Evolutionary conservation across 2,888 invertebrate species (phyloP), one percentile per base, ranked within the genome.

Genomic region (Gastracanthus pulcherrimus): DNA sequence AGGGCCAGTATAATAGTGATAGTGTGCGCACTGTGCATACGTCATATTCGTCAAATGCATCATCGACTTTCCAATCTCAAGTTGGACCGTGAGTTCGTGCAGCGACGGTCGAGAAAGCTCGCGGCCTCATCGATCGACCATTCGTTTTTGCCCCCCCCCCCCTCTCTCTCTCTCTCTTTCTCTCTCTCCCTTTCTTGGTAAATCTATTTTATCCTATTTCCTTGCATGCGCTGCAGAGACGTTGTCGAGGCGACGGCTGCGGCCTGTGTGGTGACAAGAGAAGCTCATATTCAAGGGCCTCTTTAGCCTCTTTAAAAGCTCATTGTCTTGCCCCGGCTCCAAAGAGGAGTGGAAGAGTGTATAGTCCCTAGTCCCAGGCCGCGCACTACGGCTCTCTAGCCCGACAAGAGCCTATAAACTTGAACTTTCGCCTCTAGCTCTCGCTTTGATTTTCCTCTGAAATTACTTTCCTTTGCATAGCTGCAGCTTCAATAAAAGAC

Each of bases 231-330:
- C 23, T 26, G 55, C 23, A 29, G 51, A 51, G 51, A 29, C 16
- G 58, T 13, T 29, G 62, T 62, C 34, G 34, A 34, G 31, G 16
- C 16, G 60, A 13, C 29, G 67, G 31, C 38, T 9, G n/a, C n/a
- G n/a, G n/a, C n/a, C n/a, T n/a, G n/a, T n/a, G 67, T 31, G 67
- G 48, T 31, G 48, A 69, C 36, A 64, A 38, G 48, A 69, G 48
- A 69, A 66, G 51, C 34, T 36, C 36, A 36, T n/a, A n/a, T n/a
- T 45, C 60, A 34, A 62, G 70, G 13, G 70, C 16, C 70, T 71
- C 71, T 78, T 71, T 64, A 71, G 70, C 31, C 78, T 51, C 78
- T 71, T 64, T 71, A 51, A n/a, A 71, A 51, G 41, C 64, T 64
- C 64, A 78, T 78, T 77, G 77, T 70, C 48, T 70, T 16, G 75